phyloP scores from a whole-genome alignment of 2,888 invertebrate genomes.

The Dendrolimus houi region DNA sequence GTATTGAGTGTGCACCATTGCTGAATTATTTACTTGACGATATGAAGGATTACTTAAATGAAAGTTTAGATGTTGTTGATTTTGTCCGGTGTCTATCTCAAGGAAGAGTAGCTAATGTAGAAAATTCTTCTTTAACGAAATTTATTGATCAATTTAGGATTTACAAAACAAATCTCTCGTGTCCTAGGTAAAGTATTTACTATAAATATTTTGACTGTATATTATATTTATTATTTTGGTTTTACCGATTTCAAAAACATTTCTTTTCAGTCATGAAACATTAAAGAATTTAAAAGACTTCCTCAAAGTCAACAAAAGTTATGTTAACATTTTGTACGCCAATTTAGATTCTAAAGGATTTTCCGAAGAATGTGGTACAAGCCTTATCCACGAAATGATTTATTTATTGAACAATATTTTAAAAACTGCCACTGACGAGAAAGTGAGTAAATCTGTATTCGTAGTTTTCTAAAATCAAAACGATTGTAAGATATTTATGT shows the following conservation, averaged over 20 bases:
- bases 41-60: constrained; percentile 52
- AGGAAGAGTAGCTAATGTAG: constrained; percentile 13
- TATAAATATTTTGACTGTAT: not conserved
- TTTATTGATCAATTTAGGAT: constrained; percentile 42
- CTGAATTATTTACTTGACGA: constrained; percentile 73
- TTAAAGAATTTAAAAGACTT: constrained; percentile 69
- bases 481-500: too few relatives aligned
- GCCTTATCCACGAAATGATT: constrained; percentile 79
- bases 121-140: constrained; percentile 23
- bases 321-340: constrained; percentile 72
- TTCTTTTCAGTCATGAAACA: constrained; percentile 62
- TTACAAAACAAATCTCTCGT: constrained; percentile 35
- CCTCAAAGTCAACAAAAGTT: constrained; percentile 65
- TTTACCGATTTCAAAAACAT: not conserved
- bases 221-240: not conserved
- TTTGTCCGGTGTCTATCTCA: constrained; percentile 34
- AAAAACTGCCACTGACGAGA: constrained; percentile 54
- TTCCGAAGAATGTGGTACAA: constrained; percentile 79
- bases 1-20: constrained; percentile 44
- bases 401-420: constrained; percentile 75
- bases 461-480: too few relatives aligned
- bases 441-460: constrained; percentile 35
- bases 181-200: constrained; percentile 40
- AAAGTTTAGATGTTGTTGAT: constrained; percentile 59
- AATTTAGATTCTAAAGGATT: constrained; percentile 76